Evolutionary conservation across 2,797 vertebrate species (phyloP).

Genomic region (Ibycter americanus): DNA sequence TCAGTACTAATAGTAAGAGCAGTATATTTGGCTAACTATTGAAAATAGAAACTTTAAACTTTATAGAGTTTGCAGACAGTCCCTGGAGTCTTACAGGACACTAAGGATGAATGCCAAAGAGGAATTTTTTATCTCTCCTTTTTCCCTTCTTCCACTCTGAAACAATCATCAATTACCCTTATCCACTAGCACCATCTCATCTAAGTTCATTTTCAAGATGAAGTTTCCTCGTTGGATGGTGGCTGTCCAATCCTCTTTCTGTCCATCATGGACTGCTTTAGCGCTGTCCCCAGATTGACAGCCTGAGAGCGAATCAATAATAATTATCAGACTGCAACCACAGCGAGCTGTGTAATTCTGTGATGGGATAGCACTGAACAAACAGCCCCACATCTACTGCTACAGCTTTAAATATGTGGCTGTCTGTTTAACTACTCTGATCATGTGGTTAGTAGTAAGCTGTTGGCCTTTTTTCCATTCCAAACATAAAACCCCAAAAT

Average conservation of each 20-base stretch:
- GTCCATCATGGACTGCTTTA: slow-evolving; percentile 87
- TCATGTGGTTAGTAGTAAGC: slow-evolving; percentile 60
- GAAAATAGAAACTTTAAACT: slow-evolving; percentile 55
- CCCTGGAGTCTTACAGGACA: slow-evolving; percentile 69
- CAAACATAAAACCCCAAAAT: slow-evolving; percentile 52
- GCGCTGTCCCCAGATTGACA: slow-evolving; percentile 88
- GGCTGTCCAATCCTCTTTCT: slow-evolving; percentile 90
- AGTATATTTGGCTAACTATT: background rate
- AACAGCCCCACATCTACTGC: slow-evolving; percentile 74
- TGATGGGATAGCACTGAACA: slow-evolving; percentile 82
- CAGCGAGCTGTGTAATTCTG: slow-evolving; percentile 79
- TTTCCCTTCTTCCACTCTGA: slow-evolving; percentile 79
- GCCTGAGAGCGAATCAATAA: slow-evolving; percentile 94
- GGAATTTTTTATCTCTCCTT: slow-evolving; percentile 73
- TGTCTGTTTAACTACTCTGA: slow-evolving; percentile 70
- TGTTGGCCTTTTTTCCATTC: background rate
- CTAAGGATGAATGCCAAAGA: slow-evolving; percentile 74
- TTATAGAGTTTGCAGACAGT: slow-evolving; percentile 72
- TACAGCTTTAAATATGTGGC: slow-evolving; percentile 73
- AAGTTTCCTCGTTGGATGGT: slow-evolving; percentile 88
- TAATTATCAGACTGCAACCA: slow-evolving; percentile 92
- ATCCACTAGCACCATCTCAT: slow-evolving; percentile 90
- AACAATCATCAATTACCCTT: slow-evolving; percentile 97
- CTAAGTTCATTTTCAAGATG: slow-evolving; percentile 90
- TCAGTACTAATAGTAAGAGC: slow-evolving; percentile 5